Evolutionary conservation across 2,888 invertebrate species (phyloP).

Genomic region (Apantesis nais): DNA sequence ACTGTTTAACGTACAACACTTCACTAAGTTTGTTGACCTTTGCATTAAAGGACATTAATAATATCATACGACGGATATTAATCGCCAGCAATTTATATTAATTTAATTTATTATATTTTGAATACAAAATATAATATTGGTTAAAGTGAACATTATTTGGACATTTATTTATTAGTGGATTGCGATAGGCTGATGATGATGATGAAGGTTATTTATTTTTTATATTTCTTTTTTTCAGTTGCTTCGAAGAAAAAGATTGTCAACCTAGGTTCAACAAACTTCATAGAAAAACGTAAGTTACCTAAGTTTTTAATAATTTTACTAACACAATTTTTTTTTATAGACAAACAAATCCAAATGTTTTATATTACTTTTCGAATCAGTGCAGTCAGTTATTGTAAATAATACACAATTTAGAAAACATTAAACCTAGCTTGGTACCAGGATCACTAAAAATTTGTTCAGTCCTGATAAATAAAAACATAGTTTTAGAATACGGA

Average conservation of each 20-base stretch:
- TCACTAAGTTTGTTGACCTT: not conserved
- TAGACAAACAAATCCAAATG: not conserved
- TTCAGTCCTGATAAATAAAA: too few relatives aligned
- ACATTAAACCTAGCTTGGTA: not conserved
- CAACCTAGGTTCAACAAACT: not conserved
- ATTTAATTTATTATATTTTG: not conserved
- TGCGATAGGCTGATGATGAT: too few relatives aligned
- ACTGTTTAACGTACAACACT: not conserved
- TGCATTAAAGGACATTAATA: constrained; percentile 2
- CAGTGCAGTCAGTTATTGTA: not conserved
- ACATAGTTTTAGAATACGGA: too few relatives aligned
- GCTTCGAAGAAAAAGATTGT: not conserved
- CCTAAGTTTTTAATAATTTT: not conserved
- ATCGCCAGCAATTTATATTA: not conserved
- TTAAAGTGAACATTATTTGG: not conserved
- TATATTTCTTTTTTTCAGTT: constrained; percentile 8
- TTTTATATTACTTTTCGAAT: not conserved
- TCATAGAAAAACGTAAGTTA: not conserved
- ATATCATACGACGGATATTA: constrained; percentile 8
- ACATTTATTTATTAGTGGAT: too few relatives aligned
- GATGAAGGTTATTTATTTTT: too few relatives aligned
- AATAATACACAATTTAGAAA: not conserved
- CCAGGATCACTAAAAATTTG: too few relatives aligned
- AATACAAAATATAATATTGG: not conserved
- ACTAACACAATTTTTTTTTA: not conserved